Evolutionary conservation across 2,113 vertebrate species (phyloP).

Genomic region (Bagarius yarrelli): DNA sequence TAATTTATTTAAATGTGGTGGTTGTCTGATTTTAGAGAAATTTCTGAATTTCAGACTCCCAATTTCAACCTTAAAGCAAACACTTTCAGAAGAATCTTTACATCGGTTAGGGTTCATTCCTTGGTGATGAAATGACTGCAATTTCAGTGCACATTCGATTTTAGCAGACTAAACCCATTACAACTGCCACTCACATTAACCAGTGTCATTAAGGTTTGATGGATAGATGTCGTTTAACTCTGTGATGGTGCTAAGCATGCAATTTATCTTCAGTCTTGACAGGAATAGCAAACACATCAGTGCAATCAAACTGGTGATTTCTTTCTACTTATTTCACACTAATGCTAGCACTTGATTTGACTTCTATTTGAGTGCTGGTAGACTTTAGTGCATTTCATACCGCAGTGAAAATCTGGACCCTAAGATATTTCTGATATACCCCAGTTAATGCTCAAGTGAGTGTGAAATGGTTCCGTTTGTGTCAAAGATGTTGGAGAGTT

Average conservation of each 20-base stretch:
- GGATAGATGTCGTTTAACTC: conserved; percentile 36
- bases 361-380: neutral
- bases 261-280: conserved; percentile 27
- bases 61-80: neutral
- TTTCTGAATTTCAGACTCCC: too few species aligned
- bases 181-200: conserved; percentile 18
- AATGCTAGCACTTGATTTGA: too few species aligned
- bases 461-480: neutral
- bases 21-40: too few species aligned
- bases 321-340: conserved; percentile 5
- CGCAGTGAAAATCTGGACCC: neutral
- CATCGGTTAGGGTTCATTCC: conserved; percentile 4
- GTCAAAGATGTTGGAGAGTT: conserved; percentile 2
- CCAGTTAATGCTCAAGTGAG: neutral
- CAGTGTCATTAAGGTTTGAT: conserved; percentile 32
- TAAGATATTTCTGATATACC: neutral
- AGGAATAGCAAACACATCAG: conserved; percentile 35
- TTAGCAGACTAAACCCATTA: conserved; percentile 31
- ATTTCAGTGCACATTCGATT: conserved; percentile 31
- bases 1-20: too few species aligned
- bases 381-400: neutral
- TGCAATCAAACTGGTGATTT: conserved; percentile 42
- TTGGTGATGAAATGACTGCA: conserved; percentile 3
- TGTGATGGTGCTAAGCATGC: conserved; percentile 1
- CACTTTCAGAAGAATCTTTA: neutral